Evolutionary conservation across 2,113 vertebrate species (phyloP).

Genomic region (Chaenocephalus aceratus): DNA sequence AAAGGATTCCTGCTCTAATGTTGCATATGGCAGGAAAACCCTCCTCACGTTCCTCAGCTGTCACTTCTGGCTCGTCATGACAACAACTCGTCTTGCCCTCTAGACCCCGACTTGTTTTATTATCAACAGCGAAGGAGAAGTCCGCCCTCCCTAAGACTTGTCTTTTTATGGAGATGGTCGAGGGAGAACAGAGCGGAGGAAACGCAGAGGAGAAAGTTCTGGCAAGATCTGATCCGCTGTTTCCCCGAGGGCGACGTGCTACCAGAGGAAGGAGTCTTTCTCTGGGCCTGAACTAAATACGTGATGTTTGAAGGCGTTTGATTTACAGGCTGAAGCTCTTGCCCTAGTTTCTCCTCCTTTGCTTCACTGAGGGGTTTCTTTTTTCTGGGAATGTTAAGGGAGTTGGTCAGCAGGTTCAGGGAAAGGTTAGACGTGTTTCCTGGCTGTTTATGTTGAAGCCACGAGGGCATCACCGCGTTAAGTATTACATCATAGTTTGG

Average conservation of each 20-base stretch:
- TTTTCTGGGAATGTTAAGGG: background rate
- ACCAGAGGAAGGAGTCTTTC: slow-evolving; percentile 20
- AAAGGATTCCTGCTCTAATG: background rate
- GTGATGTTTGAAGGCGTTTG: slow-evolving; percentile 37
- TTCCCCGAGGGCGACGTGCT: slow-evolving; percentile 39
- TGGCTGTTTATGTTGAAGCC: slow-evolving; percentile 17
- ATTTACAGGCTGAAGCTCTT: slow-evolving; percentile 37
- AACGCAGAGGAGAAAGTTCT: slow-evolving; percentile 59
- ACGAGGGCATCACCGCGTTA: background rate
- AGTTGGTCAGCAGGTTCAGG: slow-evolving; percentile 40
- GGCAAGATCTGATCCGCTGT: slow-evolving; percentile 48
- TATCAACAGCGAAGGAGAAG: slow-evolving; percentile 69
- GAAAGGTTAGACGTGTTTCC: slow-evolving; percentile 38
- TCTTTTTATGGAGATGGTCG: slow-evolving; percentile 78
- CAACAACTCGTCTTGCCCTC: slow-evolving; percentile 52
- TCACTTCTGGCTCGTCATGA: slow-evolving; percentile 61
- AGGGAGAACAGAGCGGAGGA: slow-evolving; percentile 22
- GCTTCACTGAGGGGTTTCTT: slow-evolving; percentile 39
- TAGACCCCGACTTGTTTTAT: slow-evolving; percentile 70
- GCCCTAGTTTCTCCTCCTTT: slow-evolving; percentile 17
- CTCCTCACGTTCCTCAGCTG: slow-evolving; percentile 24
- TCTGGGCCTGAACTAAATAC: slow-evolving; percentile 36
- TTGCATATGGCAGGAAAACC: background rate
- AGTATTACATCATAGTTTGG: slow-evolving; percentile 36
- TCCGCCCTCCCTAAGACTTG: slow-evolving; percentile 67